These are phyloP conservation scores for Conchocele bisecta DNA, from an alignment of 2,888 invertebrate species.

Conservation along the genomic window DNA sequence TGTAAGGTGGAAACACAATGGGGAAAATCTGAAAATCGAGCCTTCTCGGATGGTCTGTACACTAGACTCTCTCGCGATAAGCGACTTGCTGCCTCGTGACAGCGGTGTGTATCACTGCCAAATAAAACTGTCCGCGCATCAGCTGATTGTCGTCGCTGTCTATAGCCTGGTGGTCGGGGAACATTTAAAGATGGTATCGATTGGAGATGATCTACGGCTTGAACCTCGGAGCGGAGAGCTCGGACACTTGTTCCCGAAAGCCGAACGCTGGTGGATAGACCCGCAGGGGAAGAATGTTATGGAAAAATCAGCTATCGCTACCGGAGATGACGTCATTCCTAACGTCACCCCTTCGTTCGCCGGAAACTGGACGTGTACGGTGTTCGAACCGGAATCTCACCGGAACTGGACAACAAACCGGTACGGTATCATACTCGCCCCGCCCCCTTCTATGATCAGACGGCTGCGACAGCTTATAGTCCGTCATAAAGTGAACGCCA, in stretches of 20 bases:
- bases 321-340: neutral
- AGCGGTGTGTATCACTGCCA: conserved; percentile 41
- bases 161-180: conserved; percentile 34
- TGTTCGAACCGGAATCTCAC: neutral
- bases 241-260: conserved; percentile 21
- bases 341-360: neutral
- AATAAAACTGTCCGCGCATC: conserved; percentile 1
- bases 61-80: conserved; percentile 23
- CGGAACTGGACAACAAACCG: conserved; percentile 32
- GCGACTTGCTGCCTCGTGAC: conserved; percentile 27
- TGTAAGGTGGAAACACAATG: conserved; percentile 45
- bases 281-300: conserved; percentile 8
- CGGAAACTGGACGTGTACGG: conserved; percentile 37
- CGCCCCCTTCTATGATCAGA: no score
- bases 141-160: conserved; percentile 20
- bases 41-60: conserved; percentile 40
- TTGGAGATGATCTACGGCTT: conserved; percentile 20
- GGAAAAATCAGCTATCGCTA: conserved; percentile 4
- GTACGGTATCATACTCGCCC: no score
- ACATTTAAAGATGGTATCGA: neutral
- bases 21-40: conserved; percentile 27
- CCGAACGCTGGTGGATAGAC: conserved; percentile 17
- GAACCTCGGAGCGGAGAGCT: conserved; percentile 28
- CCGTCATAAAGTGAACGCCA: no score
- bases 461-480: no score